A percentile compares a stretch with the other conserved stretches of the same genome.
Evolutionary conservation across 2,113 vertebrate genomes (phyloP).

Genomic region (Nasalis larvatus): DNA sequence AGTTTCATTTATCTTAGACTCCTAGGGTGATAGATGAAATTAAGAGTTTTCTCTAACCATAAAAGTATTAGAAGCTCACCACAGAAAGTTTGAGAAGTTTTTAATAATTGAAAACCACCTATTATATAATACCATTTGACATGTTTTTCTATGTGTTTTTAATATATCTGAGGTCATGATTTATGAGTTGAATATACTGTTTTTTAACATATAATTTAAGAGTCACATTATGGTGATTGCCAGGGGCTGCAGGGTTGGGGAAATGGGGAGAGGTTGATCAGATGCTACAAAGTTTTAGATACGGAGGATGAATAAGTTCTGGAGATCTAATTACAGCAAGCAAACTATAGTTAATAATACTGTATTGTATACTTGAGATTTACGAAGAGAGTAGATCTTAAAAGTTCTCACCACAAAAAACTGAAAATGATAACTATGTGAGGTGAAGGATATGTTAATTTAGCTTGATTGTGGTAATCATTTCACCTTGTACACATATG

Average conservation of each 20-base stretch:
- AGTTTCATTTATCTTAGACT: constrained; percentile 2
- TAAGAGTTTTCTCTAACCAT: background rate
- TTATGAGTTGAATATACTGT: background rate
- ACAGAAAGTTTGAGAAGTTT: background rate
- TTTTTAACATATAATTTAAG: background rate
- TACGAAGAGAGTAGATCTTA: background rate
- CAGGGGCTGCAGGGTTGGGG: background rate
- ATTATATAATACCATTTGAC: background rate
- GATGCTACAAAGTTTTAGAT: background rate
- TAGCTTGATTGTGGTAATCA: background rate
- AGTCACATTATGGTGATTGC: background rate
- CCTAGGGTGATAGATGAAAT: background rate
- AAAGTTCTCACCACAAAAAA: background rate
- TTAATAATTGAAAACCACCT: background rate
- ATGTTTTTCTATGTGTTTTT: background rate
- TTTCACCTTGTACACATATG: background rate
- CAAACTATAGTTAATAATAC: background rate
- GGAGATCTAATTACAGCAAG: background rate
- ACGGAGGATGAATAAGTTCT: background rate
- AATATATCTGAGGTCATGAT: background rate
- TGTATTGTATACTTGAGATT: background rate
- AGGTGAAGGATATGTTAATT: background rate
- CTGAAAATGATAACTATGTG: background rate
- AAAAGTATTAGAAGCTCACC: background rate
- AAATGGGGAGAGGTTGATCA: background rate